A percentile compares a stretch with the other conserved stretches of the same genome.
These are phyloP conservation scores for Brachionus paranguensis DNA, from an alignment of 1,140 invertebrate species.

Conservation along the genomic window DNA sequence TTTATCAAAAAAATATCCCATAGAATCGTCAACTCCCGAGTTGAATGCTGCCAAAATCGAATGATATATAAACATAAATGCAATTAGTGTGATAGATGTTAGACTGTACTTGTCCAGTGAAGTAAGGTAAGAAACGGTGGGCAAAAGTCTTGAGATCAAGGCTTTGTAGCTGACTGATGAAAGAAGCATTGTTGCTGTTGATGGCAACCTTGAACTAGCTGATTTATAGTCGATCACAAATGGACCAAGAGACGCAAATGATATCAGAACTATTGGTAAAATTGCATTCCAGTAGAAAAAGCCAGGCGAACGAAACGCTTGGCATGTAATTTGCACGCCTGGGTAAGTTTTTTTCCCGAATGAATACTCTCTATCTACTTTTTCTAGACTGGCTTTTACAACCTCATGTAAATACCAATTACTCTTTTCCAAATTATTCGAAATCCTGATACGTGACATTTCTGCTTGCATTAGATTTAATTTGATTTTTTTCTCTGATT, in stretches of 20 bases:
- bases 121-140: conserved; percentile 32
- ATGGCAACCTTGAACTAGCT: not conserved
- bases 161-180: conserved; percentile 13
- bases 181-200: conserved; percentile 35
- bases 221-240: conserved; percentile 37
- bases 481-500: not conserved
- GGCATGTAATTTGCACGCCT: not conserved
- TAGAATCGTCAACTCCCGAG: not conserved
- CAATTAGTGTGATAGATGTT: not conserved
- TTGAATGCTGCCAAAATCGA: conserved; percentile 6
- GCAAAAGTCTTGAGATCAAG: not conserved
- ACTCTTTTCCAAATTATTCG: conserved; percentile 25
- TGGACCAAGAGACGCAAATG: conserved; percentile 23
- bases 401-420: conserved; percentile 33
- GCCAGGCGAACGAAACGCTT: conserved; percentile 15
- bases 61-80: conserved; percentile 20
- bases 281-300: conserved; percentile 36
- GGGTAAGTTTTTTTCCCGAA: not conserved
- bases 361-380: not conserved
- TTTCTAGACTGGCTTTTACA: not conserved
- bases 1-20: conserved; percentile 30
- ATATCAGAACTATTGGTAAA: conserved; percentile 23
- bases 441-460: not conserved
- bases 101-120: conserved; percentile 32
- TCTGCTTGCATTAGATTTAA: not conserved